Conservation (phyloP, 2,888 invertebrate genomes). For the Rhimphoctona megacephalus region DNA sequence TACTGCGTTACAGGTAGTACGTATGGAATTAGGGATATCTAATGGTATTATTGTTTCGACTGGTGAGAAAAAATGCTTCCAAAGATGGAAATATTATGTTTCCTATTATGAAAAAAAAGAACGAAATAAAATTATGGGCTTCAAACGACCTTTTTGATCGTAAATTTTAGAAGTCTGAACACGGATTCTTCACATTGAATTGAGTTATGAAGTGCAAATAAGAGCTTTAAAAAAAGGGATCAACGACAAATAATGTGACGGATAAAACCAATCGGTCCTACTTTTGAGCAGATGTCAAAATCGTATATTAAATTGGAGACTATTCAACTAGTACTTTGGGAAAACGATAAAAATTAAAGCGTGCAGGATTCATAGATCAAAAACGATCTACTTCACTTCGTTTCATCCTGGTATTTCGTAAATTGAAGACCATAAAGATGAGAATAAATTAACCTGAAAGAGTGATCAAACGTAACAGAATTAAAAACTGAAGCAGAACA, state of each 20-base stretch:
- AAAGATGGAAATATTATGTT: not conserved
- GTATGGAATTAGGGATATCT: not conserved
- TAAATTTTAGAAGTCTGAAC: too few relatives aligned
- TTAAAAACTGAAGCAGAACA: conserved; percentile 20
- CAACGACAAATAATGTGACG: not conserved
- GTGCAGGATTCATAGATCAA: too few relatives aligned
- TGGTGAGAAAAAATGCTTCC: not conserved
- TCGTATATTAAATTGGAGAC: not conserved
- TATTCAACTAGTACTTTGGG: not conserved
- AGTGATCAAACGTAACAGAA: conserved; percentile 22
- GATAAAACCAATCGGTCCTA: not conserved
- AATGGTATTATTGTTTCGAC: not conserved
- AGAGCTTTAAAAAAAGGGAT: not conserved
- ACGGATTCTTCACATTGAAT: not conserved
- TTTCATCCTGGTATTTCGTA: not conserved
- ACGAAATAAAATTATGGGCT: too few relatives aligned
- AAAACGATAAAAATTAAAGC: not conserved
- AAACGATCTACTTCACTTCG: not conserved
- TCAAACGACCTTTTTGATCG: not conserved
- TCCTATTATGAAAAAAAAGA: too few relatives aligned
- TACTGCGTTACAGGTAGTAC: not conserved
- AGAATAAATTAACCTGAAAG: conserved; percentile 37
- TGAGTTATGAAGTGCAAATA: not conserved
- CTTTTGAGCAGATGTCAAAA: not conserved
- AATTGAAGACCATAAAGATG: not conserved